A percentile compares a stretch with the other conserved stretches of the same genome.
These are phyloP conservation scores for Myiozetetes cayanensis DNA, from an alignment of 2,113 vertebrate genomes.

Conservation along the genomic window DNA sequence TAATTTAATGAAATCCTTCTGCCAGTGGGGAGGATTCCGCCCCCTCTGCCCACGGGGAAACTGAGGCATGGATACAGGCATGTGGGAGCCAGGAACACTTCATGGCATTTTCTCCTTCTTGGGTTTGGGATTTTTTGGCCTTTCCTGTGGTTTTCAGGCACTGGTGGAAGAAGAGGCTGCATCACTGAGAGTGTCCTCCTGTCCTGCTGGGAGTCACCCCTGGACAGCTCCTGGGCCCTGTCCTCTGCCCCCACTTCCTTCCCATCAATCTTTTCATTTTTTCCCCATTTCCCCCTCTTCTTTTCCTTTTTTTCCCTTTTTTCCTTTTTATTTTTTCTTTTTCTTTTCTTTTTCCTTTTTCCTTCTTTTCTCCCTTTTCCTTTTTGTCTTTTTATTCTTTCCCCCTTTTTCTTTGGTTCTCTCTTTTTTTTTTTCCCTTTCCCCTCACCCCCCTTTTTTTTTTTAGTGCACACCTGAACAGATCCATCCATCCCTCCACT, in stretches of 20 bases:
- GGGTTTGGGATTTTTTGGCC: not conserved
- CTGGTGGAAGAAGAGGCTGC: not conserved
- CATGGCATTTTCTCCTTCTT: not conserved
- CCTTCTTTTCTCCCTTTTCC: no score
- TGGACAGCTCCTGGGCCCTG: not conserved
- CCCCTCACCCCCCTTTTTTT: rapidly evolving
- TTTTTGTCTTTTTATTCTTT: no score
- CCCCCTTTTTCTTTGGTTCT: no score
- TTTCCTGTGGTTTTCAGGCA: not conserved
- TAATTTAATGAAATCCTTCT: not conserved
- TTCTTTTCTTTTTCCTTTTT: not conserved
- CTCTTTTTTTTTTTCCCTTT: not conserved
- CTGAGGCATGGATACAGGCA: not conserved
- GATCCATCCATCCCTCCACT: not conserved
- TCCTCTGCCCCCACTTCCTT: not conserved
- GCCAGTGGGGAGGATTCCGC: not conserved
- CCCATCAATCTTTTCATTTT: rapidly evolving
- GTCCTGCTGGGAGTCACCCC: not conserved
- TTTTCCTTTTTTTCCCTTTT: rapidly evolving
- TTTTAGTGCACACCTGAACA: not conserved
- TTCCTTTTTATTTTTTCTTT: rapidly evolving
- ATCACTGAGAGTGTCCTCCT: no score
- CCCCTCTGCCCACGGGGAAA: not conserved
- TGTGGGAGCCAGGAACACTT: not conserved
- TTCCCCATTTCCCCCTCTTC: not conserved